phyloP scores from a whole-genome alignment of 2,888 invertebrate genomes.

The Athetis lepigone region DNA sequence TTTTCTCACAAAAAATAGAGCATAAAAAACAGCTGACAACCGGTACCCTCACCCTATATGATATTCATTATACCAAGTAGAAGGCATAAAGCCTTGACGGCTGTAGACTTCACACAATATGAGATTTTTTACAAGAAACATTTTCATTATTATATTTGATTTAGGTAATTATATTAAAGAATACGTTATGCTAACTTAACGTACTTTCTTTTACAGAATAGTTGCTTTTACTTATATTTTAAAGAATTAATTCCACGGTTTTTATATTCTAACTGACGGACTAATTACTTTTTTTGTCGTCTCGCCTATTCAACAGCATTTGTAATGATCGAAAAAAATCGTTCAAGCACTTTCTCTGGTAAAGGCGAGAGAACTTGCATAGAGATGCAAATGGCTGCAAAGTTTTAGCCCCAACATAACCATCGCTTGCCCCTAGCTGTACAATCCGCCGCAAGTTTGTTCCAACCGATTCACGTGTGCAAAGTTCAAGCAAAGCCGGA shows the following conservation, averaged over 20 bases:
- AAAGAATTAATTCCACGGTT: not conserved
- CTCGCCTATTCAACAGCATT: no score
- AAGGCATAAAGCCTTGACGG: conserved; percentile 38
- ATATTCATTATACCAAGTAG: conserved; percentile 22
- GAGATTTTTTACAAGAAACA: conserved; percentile 35
- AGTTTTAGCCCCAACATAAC: conserved; percentile 16
- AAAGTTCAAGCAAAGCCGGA: conserved; percentile 68
- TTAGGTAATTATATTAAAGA: conserved; percentile 4
- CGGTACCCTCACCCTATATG: conserved; percentile 20
- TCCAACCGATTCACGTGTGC: conserved; percentile 53
- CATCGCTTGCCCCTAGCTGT: not conserved
- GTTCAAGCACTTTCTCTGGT: no score
- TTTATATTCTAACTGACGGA: not conserved
- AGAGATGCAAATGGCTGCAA: not conserved
- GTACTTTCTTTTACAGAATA: not conserved
- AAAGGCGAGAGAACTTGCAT: no score
- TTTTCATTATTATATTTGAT: conserved; percentile 32
- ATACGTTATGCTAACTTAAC: conserved; percentile 14
- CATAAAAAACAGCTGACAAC: not conserved
- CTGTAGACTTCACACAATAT: conserved; percentile 38
- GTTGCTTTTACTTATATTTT: not conserved
- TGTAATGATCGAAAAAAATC: no score
- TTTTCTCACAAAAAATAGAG: not conserved
- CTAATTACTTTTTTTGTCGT: no score
- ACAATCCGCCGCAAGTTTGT: conserved; percentile 35